Evolutionary conservation across 2,797 vertebrate species (phyloP).

Genomic region (Helicolenus hilgendorfi): DNA sequence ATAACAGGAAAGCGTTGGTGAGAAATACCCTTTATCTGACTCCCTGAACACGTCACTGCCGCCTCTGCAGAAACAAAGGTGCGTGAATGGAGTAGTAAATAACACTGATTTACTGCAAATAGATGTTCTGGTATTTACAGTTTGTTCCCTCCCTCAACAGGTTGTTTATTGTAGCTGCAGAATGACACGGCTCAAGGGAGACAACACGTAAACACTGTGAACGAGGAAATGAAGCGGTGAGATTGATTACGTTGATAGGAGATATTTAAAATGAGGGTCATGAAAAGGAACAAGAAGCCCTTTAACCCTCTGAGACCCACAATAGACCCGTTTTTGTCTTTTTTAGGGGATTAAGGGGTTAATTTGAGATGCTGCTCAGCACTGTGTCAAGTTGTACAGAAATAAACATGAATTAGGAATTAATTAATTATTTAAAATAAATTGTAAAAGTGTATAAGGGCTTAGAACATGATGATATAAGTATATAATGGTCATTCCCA

Average conservation of each 20-base stretch:
- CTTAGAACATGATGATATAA: no score
- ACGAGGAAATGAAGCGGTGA: slow-evolving; percentile 92
- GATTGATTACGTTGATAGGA: slow-evolving; percentile 86
- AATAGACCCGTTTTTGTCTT: no score
- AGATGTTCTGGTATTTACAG: slow-evolving; percentile 94
- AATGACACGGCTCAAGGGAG: slow-evolving; percentile 90
- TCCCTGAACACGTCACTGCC: slow-evolving; percentile 97
- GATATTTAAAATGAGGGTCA: slow-evolving; percentile 73
- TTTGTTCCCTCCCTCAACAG: slow-evolving; percentile 90
- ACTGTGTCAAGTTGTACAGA: no score
- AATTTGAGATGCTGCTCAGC: no score
- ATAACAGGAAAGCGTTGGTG: slow-evolving; percentile 99
- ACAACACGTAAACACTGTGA: slow-evolving; percentile 89
- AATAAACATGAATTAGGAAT: no score
- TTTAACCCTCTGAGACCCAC: neutral
- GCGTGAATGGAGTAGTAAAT: slow-evolving; percentile 95
- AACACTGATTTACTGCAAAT: slow-evolving; percentile 96
- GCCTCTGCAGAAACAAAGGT: slow-evolving; percentile 96
- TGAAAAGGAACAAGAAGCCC: slow-evolving; percentile 13
- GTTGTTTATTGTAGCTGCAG: slow-evolving; percentile 93
- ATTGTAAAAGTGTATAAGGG: no score
- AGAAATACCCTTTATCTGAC: slow-evolving; percentile 98
- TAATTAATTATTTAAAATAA: no score
- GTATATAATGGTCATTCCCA: no score
- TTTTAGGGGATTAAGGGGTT: no score